Conservation (phyloP, 1,140 invertebrate species). For the Megalopta genalis region DNA sequence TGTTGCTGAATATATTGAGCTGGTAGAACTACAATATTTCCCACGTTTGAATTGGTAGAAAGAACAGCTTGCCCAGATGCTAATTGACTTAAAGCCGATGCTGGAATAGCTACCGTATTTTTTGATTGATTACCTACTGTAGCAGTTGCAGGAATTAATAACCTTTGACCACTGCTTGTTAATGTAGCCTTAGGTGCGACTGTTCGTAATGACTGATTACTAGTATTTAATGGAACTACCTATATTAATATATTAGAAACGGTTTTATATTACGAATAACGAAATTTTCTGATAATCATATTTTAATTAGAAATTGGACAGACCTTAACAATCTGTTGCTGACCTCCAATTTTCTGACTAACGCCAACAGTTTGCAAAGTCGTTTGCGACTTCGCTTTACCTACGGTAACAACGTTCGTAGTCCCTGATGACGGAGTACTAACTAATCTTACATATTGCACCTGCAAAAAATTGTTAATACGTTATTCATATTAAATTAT, state of each 20-base stretch:
- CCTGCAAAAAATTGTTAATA: slow-evolving; percentile 73
- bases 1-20: slow-evolving; percentile 82
- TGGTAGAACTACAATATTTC: slow-evolving; percentile 82
- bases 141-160: slow-evolving; percentile 77
- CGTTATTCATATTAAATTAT: neutral
- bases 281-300: neutral
- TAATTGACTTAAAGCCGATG: slow-evolving; percentile 79
- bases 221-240: slow-evolving; percentile 75
- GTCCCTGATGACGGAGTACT: slow-evolving; percentile 78
- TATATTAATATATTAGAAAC: slow-evolving; percentile 41
- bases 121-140: slow-evolving; percentile 70
- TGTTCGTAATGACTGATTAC: slow-evolving; percentile 72
- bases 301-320: neutral
- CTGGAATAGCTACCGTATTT: slow-evolving; percentile 75
- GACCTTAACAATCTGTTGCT: slow-evolving; percentile 77
- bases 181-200: slow-evolving; percentile 76
- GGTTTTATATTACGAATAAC: neutral
- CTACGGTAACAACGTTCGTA: slow-evolving; percentile 76
- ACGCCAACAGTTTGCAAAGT: slow-evolving; percentile 73
- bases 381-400: slow-evolving; percentile 74
- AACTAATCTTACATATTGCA: slow-evolving; percentile 87
- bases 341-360: slow-evolving; percentile 73
- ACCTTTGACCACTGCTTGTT: slow-evolving; percentile 69
- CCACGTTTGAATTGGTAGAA: slow-evolving; percentile 79
- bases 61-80: slow-evolving; percentile 81